These are phyloP conservation scores for Erannis defoliaria DNA, from an alignment of 2,888 invertebrate species.

Conservation along the genomic window DNA sequence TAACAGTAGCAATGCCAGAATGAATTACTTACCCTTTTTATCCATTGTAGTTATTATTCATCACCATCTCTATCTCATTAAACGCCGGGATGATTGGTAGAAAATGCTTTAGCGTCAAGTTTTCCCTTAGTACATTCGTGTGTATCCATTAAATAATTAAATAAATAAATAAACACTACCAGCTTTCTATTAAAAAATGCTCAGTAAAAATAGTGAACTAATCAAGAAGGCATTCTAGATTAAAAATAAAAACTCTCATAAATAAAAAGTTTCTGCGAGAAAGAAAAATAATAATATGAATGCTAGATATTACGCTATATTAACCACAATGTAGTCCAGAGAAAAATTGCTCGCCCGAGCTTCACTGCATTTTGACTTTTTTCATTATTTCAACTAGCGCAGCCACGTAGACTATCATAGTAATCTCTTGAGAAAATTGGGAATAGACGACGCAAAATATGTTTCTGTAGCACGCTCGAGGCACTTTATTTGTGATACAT, in stretches of 20 bases:
- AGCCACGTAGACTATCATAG: constrained; percentile 12
- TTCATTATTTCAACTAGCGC: constrained; percentile 24
- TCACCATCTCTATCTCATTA: too few relatives aligned
- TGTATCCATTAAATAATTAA: too few relatives aligned
- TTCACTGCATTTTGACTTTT: constrained; percentile 32
- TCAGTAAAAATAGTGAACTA: too few relatives aligned
- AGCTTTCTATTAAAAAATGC: too few relatives aligned
- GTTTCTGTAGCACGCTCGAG: background rate
- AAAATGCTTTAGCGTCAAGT: too few relatives aligned
- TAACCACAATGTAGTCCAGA: constrained; percentile 48
- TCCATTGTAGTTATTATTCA: too few relatives aligned
- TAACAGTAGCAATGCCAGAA: too few relatives aligned
- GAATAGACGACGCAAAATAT: constrained; percentile 17
- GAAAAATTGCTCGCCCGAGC: constrained; percentile 52
- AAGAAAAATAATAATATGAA: constrained; percentile 2
- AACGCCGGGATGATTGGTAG: too few relatives aligned
- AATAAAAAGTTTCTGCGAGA: background rate
- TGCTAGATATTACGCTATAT: constrained; percentile 48
- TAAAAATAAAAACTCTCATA: background rate
- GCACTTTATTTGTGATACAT: constrained; percentile 6
- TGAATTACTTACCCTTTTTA: too few relatives aligned
- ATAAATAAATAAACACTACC: too few relatives aligned
- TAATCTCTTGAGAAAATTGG: constrained; percentile 19
- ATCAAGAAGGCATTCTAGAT: background rate
- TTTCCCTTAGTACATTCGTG: too few relatives aligned